A percentile compares a stretch with the other conserved stretches of the same genome.
Evolutionary conservation across 2,113 vertebrate genomes (phyloP).

Genomic region (Calidris pugnax): DNA sequence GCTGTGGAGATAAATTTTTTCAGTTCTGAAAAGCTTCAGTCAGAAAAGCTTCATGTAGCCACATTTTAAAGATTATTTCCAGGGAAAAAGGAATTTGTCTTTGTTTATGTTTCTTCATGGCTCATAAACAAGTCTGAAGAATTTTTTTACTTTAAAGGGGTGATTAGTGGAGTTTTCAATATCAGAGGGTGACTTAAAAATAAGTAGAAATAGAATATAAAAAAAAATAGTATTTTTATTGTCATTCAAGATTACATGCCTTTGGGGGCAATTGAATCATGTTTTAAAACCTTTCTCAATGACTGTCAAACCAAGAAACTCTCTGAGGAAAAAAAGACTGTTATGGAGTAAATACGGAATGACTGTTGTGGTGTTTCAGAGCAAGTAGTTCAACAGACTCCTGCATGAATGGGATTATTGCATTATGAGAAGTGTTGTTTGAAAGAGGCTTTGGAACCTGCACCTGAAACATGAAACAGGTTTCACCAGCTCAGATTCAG

Average conservation of each 20-base stretch:
- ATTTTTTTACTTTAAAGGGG: not conserved
- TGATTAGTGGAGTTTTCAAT: not conserved
- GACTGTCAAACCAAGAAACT: not conserved
- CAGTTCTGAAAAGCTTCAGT: not conserved
- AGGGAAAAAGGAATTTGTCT: not conserved
- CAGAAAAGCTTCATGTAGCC: not conserved
- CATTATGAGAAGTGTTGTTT: not conserved
- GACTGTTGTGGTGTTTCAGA: not conserved
- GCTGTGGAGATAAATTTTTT: constrained; percentile 15
- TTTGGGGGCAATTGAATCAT: not conserved
- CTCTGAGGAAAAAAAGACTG: not conserved
- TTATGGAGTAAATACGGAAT: not conserved
- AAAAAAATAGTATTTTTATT: not conserved
- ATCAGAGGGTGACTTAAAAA: not conserved
- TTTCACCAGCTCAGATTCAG: not conserved
- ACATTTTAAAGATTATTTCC: not conserved
- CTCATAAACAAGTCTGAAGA: not conserved
- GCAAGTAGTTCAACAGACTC: not conserved
- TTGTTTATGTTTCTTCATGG: not conserved
- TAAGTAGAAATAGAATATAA: not conserved
- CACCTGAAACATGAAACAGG: not conserved
- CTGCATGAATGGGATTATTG: not conserved
- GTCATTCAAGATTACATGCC: not conserved
- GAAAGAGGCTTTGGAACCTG: not conserved
- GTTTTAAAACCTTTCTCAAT: not conserved